These are phyloP conservation scores for Drosophila funebris DNA, from an alignment of 1,140 invertebrate genomes.

Conservation along the genomic window DNA sequence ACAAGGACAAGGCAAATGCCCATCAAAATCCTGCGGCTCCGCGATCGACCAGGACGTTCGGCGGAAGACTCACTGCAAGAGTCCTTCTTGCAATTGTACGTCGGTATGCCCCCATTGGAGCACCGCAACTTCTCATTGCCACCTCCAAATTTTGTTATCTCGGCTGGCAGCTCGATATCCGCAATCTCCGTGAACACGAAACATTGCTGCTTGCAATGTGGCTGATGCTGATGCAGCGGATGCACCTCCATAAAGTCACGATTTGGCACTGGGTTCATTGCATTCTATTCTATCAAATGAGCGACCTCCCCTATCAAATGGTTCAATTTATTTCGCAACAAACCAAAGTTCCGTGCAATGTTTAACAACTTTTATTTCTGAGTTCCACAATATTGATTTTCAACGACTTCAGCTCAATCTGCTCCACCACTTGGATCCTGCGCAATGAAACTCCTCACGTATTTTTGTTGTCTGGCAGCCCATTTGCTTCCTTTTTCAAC, in stretches of 20 bases:
- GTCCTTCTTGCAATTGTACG: slow-evolving; percentile 69
- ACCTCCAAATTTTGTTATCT: slow-evolving; percentile 78
- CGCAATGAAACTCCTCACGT: background rate
- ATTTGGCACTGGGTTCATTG: slow-evolving; percentile 80
- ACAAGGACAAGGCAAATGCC: slow-evolving; percentile 67
- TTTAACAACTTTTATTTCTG: background rate
- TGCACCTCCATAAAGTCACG: slow-evolving; percentile 81
- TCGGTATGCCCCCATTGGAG: slow-evolving; percentile 72
- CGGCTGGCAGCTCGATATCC: slow-evolving; percentile 80
- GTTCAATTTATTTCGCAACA: background rate
- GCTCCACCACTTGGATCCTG: slow-evolving; percentile 7
- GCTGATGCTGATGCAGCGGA: slow-evolving; percentile 78
- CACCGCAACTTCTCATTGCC: slow-evolving; percentile 71
- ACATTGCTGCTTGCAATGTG: slow-evolving; percentile 83
- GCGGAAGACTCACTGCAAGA: slow-evolving; percentile 68
- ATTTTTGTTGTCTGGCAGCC: slow-evolving; percentile 21
- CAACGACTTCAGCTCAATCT: background rate
- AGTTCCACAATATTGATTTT: slow-evolving; percentile 42
- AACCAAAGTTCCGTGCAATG: background rate
- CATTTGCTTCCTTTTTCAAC: background rate
- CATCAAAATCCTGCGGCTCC: slow-evolving; percentile 68
- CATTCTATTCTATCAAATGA: slow-evolving; percentile 23
- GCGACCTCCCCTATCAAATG: background rate
- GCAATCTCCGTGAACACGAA: slow-evolving; percentile 83
- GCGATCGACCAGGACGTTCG: slow-evolving; percentile 57